Base-by-base conservation (phyloP, 2,888 invertebrate genomes). In the Seladonia tumulorum region DNA sequence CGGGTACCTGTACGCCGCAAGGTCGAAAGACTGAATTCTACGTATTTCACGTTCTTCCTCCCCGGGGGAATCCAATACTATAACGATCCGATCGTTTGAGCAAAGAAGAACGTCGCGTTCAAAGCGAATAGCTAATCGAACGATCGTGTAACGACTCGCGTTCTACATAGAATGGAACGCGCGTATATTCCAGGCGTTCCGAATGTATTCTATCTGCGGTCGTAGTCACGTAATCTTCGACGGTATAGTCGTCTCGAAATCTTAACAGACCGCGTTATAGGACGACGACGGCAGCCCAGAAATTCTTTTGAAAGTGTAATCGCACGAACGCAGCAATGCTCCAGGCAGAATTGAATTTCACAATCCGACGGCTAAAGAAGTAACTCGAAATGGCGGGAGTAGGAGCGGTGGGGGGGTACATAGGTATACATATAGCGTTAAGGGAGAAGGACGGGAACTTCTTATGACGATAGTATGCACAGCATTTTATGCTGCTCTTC, bases 291-390 rank as follows among this genome's bases (percentile, higher is more conserved):
- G 5, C 14, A 70, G 70, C n/a, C 76, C 45, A n/a, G 22, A 53
- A 76, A 72, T 85, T 47, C 75, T 79, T 74, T 84, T 49, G 35
- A 81, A 78, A 78, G 35, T 76, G 57, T 81, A 76, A 76, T 79
- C 76, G 57, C 45, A 29, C 25, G 53, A 49, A 77, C 47, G 72
- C 53, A 22, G 60, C 29, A 45, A 76, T 12, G 77, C 66, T 80
- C 71, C 71, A 25, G 63, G 63, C 57, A 57, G 45, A 75, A 73
- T 81, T 68, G 76, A 85, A 78, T 81, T 76, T 79, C 53, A 57
- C 79, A 72, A 79, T 70, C 71, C 39, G 45, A 25, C 72, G 53
- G 57, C 42, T 57, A 49, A 76, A 57, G 83, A 79, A 81, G 76
- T 53, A 76, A n/a, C n/a, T 18, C 25, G 72, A 47, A n/a, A 8